Base-by-base conservation (phyloP, 2,113 vertebrate genomes). In the Sardina pilchardus region DNA sequence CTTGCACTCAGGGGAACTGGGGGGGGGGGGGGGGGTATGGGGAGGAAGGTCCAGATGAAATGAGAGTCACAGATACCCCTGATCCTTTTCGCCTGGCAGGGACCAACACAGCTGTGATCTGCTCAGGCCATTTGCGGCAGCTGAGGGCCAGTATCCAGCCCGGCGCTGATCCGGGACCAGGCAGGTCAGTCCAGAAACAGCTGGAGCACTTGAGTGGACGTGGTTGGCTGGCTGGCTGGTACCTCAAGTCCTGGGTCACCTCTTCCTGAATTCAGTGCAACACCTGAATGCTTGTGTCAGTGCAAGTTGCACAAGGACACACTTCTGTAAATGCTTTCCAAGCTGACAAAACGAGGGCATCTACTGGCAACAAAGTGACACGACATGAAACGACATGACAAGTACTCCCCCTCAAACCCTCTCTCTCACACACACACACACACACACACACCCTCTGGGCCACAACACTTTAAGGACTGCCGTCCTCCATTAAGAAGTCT, bases 341-440 rank as follows among this genome's bases (percentile, higher is more conserved):
- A 14, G 78, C 85, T 84, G 45, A 86, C 82, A 83, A 78, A 81
- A 91, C 83, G 83, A 89, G 39, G 87, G 84, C 90, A 81, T 84
- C 90, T 86, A 86, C 86, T 85, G 87, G 87, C 85, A 75, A 39
- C 24, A 16, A 63, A 16, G 44, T 21, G 81, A 4, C 82, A 89
- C 43, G 39, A 83, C 14, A 34, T 42, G 43, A 42, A 4, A 83
- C 19, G 4, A 67, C 14, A 4, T 8, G 0, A 71, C 82, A 75
- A 75, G 48, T n/a, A 50, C 48, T 47, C 44, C 81, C 50, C 63
- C 26, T 48, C 47, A 47, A 36, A 81, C 30, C 3, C 56, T 4
- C n/a, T n/a, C n/a, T n/a, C n/a, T n/a, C 56, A 59, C 56, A 59
- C 56, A 59, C n/a, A 67, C 63, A 67, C 63, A 30, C 59, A 67